Conservation (phyloP, 2,797 vertebrate genomes). For the Characodon lateralis region DNA sequence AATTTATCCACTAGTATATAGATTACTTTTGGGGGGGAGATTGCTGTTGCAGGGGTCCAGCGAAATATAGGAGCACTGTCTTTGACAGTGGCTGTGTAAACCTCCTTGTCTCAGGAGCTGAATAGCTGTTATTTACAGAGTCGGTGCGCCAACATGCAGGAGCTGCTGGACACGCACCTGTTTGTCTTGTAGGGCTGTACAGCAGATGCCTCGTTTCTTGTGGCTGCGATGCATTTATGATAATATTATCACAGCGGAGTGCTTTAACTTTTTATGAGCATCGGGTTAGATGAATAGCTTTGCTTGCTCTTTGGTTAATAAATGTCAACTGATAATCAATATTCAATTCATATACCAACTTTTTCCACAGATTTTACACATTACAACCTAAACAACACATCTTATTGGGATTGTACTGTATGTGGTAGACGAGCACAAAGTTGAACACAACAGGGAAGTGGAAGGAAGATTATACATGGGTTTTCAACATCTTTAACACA, state of each 20-base stretch:
- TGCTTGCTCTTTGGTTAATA: background rate
- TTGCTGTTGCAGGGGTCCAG: background rate
- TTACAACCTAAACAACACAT: too few species aligned
- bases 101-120: slow-evolving; percentile 18
- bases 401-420: too few species aligned
- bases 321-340: background rate
- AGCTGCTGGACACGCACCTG: slow-evolving; percentile 37
- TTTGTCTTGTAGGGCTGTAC: slow-evolving; percentile 37
- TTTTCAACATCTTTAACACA: too few species aligned
- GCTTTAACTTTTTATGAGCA: background rate
- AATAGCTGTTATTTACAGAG: slow-evolving; percentile 44
- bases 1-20: background rate
- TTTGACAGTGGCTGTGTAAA: slow-evolving; percentile 22
- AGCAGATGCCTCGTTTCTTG: slow-evolving; percentile 25
- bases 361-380: too few species aligned
- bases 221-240: slow-evolving; percentile 22
- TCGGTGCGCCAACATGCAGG: slow-evolving; percentile 16
- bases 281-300: background rate
- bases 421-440: too few species aligned
- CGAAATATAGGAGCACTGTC: slow-evolving; percentile 1
- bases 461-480: too few species aligned
- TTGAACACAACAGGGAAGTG: too few species aligned
- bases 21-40: background rate
- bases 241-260: slow-evolving; percentile 29
- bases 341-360: background rate